phyloP scores from a whole-genome alignment of 2,888 invertebrate species.

The Apodemia mormo region DNA sequence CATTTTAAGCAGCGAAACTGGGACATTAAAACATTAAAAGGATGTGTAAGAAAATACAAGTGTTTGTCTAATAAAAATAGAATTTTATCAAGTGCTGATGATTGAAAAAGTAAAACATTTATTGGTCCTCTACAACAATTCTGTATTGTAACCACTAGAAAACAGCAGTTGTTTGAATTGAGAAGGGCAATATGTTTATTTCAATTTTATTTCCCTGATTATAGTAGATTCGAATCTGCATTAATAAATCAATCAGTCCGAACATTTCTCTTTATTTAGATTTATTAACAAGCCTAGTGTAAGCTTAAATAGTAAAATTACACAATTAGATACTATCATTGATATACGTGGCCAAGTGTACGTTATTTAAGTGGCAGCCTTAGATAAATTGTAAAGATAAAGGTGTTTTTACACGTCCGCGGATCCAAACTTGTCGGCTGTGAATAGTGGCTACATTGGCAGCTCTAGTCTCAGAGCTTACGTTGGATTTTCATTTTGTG shows the following conservation, averaged over 20 bases:
- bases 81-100: too few species aligned
- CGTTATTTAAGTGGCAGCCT: conserved; percentile 20
- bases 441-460: conserved; percentile 11
- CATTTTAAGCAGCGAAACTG: too few species aligned
- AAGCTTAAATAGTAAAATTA: conserved; percentile 16
- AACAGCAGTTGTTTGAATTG: too few species aligned
- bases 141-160: too few species aligned
- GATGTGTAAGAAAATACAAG: too few species aligned
- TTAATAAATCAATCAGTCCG: neutral
- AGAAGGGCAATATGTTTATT: too few species aligned
- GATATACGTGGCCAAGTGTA: conserved; percentile 25
- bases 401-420: conserved; percentile 32
- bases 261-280: neutral
- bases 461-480: neutral
- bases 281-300: conserved; percentile 2
- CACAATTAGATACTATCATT: conserved; percentile 11
- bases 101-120: too few species aligned
- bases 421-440: conserved; percentile 9
- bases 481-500: neutral
- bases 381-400: conserved; percentile 34
- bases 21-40: too few species aligned
- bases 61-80: too few species aligned
- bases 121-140: too few species aligned
- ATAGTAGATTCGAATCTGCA: too few species aligned
- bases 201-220: too few species aligned